Evolutionary conservation across 2,113 vertebrate species (phyloP).

Genomic region (Rhynchomys soricoides): DNA sequence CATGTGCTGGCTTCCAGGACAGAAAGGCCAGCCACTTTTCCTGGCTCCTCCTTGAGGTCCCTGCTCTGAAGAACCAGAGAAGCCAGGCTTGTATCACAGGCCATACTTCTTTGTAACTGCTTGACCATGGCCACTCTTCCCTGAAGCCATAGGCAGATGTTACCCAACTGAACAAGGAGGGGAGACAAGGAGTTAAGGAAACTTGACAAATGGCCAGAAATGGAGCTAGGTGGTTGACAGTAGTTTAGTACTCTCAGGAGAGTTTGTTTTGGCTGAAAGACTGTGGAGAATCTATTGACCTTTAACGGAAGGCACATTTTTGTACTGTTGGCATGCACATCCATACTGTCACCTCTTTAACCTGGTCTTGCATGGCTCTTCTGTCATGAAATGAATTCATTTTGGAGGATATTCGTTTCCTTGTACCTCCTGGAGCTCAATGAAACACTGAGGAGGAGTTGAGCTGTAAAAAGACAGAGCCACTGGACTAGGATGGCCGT

Average conservation of each 20-base stretch:
- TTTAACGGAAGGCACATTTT: background rate
- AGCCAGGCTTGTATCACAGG: background rate
- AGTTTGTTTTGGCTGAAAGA: constrained; percentile 22
- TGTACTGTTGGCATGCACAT: background rate
- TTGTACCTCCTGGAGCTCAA: background rate
- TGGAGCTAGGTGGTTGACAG: background rate
- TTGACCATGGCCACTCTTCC: constrained; percentile 39
- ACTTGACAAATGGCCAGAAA: constrained; percentile 17
- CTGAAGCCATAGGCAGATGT: constrained; percentile 52
- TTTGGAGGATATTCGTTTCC: constrained; percentile 13
- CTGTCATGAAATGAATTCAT: constrained; percentile 23
- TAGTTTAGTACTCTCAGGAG: background rate
- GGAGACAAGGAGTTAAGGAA: constrained; percentile 5
- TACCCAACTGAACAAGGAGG: constrained; percentile 37
- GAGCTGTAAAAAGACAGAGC: constrained; percentile 11
- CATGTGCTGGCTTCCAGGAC: background rate
- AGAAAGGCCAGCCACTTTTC: background rate
- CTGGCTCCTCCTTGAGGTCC: background rate
- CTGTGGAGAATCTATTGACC: background rate
- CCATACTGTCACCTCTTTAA: background rate
- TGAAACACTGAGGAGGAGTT: background rate
- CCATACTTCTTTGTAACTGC: background rate
- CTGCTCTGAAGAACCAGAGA: background rate
- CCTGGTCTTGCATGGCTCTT: background rate
- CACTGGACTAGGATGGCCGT: background rate